Conservation (phyloP, 2,113 vertebrate species). For the Pantherophis guttatus region DNA sequence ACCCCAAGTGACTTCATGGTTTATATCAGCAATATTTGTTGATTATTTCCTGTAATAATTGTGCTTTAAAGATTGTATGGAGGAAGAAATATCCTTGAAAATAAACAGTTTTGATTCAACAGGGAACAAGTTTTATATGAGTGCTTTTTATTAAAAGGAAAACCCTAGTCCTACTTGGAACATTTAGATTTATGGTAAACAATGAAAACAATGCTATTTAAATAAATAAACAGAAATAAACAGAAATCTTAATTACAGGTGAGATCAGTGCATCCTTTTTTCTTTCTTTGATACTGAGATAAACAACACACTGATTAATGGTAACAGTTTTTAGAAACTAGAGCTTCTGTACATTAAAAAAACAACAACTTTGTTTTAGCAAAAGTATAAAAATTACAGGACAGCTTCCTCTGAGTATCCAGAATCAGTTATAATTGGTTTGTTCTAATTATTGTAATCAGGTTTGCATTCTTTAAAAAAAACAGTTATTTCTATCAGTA, state of each 20-base stretch:
- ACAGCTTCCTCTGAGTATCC: constrained; percentile 48
- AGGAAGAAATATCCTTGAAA: not conserved
- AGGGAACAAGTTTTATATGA: not conserved
- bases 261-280: constrained; percentile 14
- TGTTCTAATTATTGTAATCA: constrained; percentile 52
- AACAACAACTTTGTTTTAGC: constrained; percentile 57
- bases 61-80: not conserved
- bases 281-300: constrained; percentile 37
- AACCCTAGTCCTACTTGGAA: not conserved
- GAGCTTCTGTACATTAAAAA: constrained; percentile 52
- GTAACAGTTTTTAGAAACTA: constrained; percentile 44
- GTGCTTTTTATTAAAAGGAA: not conserved
- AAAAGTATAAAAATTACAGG: constrained; percentile 43
- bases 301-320: not conserved
- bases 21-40: not conserved
- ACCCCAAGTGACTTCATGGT: not conserved
- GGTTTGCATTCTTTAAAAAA: constrained; percentile 57
- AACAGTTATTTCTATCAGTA: not conserved
- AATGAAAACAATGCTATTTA: not conserved
- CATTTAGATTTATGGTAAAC: not conserved
- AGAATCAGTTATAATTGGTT: constrained; percentile 44
- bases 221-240: not conserved
- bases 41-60: not conserved
- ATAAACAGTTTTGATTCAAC: not conserved
- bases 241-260: constrained; percentile 8